A percentile compares a stretch with the other conserved stretches of the same genome.
phyloP scores from a whole-genome alignment of 2,888 invertebrate species.

The Protodeltote pygarga region DNA sequence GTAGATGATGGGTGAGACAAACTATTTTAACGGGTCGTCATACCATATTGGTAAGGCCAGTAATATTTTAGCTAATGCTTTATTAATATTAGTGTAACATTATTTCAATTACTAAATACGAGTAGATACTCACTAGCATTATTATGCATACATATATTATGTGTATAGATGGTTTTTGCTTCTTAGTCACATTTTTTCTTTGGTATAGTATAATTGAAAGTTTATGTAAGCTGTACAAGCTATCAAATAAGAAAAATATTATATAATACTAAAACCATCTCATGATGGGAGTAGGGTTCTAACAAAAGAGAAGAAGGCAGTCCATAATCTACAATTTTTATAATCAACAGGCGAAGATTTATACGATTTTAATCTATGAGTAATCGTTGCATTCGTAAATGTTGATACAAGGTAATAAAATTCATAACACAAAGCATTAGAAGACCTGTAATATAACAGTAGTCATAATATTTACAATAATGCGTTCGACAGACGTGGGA shows the following conservation, averaged over 20 bases:
- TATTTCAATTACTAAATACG: slow-evolving; percentile 1
- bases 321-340: too few species aligned
- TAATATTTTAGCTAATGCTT: slow-evolving; percentile 13
- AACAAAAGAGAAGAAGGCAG: too few species aligned
- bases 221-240: too few species aligned
- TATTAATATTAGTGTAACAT: background rate
- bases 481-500: slow-evolving; percentile 51
- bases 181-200: too few species aligned
- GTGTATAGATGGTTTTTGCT: too few species aligned
- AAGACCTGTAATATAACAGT: slow-evolving; percentile 6
- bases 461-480: slow-evolving; percentile 57
- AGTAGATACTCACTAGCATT: too few species aligned
- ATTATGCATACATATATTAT: too few species aligned
- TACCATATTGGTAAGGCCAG: slow-evolving; percentile 33
- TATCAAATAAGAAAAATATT: too few species aligned
- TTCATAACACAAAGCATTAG: slow-evolving; percentile 14
- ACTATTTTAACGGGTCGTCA: slow-evolving; percentile 42
- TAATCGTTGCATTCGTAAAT: background rate
- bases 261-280: too few species aligned
- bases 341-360: too few species aligned
- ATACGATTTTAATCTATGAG: background rate
- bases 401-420: slow-evolving; percentile 24
- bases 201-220: too few species aligned
- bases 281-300: too few species aligned
- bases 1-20: slow-evolving; percentile 37